Evolutionary conservation across 2,888 invertebrate species (phyloP).

Genomic region (Orchesella flavescens): DNA sequence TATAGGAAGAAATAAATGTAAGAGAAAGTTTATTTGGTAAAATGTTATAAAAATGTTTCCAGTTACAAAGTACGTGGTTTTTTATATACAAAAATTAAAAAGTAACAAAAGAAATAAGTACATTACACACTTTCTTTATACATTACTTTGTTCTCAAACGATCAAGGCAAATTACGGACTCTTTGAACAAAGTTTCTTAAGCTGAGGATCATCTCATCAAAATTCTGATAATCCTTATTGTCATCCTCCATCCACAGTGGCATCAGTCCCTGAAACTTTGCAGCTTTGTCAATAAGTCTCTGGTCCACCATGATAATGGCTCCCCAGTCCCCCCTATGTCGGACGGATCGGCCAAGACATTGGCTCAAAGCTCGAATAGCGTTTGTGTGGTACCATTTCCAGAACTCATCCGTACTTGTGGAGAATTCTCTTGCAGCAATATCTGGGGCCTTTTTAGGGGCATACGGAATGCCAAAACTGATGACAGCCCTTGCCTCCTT

Average conservation of each 20-base stretch:
- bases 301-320: slow-evolving; percentile 61
- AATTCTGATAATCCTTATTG: neutral
- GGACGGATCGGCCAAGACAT: slow-evolving; percentile 65
- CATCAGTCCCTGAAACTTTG: neutral
- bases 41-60: too few species aligned
- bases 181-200: too few species aligned
- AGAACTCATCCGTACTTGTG: slow-evolving; percentile 6
- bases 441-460: neutral
- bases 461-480: slow-evolving; percentile 65
- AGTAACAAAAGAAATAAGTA: too few species aligned
- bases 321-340: slow-evolving; percentile 68
- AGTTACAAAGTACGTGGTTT: too few species aligned
- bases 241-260: slow-evolving; percentile 50
- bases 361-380: slow-evolving; percentile 67
- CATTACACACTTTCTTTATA: too few species aligned
- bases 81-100: too few species aligned
- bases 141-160: too few species aligned
- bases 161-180: too few species aligned
- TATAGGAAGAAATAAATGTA: too few species aligned
- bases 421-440: neutral
- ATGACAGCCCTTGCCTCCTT: slow-evolving; percentile 66
- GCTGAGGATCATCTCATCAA: neutral
- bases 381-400: slow-evolving; percentile 63
- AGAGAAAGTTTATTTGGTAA: too few species aligned
- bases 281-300: slow-evolving; percentile 18